These are phyloP conservation scores for Sebastes oblongus DNA, from an alignment of 2,797 vertebrate species.

Conservation along the genomic window DNA sequence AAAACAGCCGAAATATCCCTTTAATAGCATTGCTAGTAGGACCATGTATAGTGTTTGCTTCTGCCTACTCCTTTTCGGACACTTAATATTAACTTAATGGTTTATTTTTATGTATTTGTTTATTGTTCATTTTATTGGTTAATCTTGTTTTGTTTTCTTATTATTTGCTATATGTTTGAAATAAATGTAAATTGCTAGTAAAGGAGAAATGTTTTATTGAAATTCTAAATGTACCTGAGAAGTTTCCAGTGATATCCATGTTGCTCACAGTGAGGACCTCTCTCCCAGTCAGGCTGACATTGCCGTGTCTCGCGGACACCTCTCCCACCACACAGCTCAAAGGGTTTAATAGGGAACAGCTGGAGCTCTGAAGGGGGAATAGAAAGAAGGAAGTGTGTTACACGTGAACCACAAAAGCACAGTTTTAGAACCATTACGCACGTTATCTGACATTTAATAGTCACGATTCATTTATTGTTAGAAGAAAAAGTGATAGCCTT, in stretches of 20 bases:
- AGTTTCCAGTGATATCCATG: constrained; percentile 77
- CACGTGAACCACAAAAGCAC: neutral
- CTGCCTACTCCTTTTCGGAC: neutral
- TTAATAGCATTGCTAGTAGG: neutral
- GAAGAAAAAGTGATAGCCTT: neutral
- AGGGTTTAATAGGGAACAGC: constrained; percentile 68
- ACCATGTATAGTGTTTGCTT: neutral
- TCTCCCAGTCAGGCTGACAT: constrained; percentile 57
- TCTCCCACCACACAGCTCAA: constrained; percentile 83
- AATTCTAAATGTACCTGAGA: constrained; percentile 72
- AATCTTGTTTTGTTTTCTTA: neutral
- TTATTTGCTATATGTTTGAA: neutral
- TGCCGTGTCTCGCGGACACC: constrained; percentile 74
- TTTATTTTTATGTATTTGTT: neutral
- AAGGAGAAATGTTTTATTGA: neutral
- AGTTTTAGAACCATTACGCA: neutral
- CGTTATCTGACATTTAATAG: neutral
- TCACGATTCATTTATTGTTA: neutral
- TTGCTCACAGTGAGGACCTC: constrained; percentile 72
- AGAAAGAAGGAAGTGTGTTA: neutral
- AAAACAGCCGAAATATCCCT: too few species aligned
- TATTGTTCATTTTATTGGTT: neutral
- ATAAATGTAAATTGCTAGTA: neutral
- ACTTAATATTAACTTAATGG: neutral
- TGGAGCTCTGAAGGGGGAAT: constrained; percentile 56